These are phyloP conservation scores for Magallana ariakensis DNA, from an alignment of 1,140 invertebrate species.

Conservation along the genomic window DNA sequence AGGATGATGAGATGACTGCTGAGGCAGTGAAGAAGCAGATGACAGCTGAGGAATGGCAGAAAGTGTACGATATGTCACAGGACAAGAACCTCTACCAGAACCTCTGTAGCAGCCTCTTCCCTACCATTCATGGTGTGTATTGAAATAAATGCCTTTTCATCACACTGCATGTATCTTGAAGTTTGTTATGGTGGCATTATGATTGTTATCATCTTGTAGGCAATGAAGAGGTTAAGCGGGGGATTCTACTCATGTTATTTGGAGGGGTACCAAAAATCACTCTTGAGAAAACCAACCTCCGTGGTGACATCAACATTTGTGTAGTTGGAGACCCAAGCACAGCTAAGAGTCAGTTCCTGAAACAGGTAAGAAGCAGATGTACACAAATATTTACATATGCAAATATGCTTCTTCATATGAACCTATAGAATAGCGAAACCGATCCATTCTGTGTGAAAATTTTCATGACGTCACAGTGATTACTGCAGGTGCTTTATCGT, in stretches of 20 bases:
- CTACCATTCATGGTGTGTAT: slow-evolving; percentile 92
- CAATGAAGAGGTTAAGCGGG: slow-evolving; percentile 98
- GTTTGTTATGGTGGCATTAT: neutral
- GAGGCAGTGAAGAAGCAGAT: slow-evolving; percentile 96
- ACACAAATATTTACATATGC: too few species aligned
- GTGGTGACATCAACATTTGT: slow-evolving; percentile 99
- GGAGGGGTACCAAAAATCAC: slow-evolving; percentile 98
- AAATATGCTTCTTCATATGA: too few species aligned
- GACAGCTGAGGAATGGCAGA: slow-evolving; percentile 96
- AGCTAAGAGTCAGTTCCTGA: slow-evolving; percentile 98
- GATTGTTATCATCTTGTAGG: slow-evolving; percentile 67
- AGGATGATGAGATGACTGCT: slow-evolving; percentile 84
- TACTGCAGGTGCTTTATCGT: too few species aligned
- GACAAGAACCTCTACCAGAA: slow-evolving; percentile 96
- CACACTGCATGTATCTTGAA: neutral
- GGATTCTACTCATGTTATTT: slow-evolving; percentile 96
- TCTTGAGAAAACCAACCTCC: slow-evolving; percentile 88
- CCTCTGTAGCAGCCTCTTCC: slow-evolving; percentile 94
- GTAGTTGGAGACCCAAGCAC: slow-evolving; percentile 99
- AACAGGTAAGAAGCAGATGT: slow-evolving; percentile 83
- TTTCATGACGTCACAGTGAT: too few species aligned
- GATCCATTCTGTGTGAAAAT: too few species aligned
- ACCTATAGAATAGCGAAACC: too few species aligned
- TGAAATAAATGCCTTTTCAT: too few species aligned
- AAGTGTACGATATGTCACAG: slow-evolving; percentile 97